Conservation (phyloP, 2,888 invertebrate species). For the Nomada hirtipes region DNA sequence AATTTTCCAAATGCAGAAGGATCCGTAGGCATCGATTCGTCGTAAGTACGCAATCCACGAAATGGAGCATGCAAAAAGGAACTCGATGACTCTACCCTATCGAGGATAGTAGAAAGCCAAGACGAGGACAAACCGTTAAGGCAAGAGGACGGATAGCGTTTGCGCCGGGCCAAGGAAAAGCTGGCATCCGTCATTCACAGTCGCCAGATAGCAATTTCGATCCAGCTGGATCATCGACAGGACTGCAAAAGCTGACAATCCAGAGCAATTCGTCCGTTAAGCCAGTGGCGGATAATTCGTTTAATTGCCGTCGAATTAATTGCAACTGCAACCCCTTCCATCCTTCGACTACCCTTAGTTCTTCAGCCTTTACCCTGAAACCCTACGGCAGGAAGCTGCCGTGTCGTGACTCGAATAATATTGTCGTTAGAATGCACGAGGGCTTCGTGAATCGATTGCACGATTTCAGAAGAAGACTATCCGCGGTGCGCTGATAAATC, state of each 20-base stretch:
- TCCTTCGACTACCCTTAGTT: not conserved
- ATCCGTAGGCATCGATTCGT: constrained; percentile 54
- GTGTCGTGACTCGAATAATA: constrained; percentile 49
- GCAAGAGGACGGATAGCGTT: constrained; percentile 44
- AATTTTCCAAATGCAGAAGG: constrained; percentile 43
- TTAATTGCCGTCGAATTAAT: constrained; percentile 69
- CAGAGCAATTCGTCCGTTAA: constrained; percentile 53
- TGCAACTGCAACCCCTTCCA: constrained; percentile 38
- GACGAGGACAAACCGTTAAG: constrained; percentile 55
- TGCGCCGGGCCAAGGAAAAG: constrained; percentile 10
- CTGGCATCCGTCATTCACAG: constrained; percentile 48
- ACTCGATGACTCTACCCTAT: constrained; percentile 10
- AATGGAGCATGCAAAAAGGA: constrained; percentile 71
- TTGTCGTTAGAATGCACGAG: constrained; percentile 8
- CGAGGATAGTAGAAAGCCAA: constrained; percentile 22
- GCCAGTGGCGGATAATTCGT: constrained; percentile 46
- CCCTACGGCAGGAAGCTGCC: not conserved
- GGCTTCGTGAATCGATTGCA: constrained; percentile 7
- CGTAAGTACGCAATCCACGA: constrained; percentile 68
- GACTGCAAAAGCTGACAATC: constrained; percentile 31
- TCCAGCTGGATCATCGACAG: constrained; percentile 37
- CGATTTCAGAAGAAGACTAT: not conserved
- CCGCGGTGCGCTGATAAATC: not conserved
- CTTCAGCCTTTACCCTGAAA: not conserved
- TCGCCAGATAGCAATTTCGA: constrained; percentile 44